These are phyloP conservation scores for Diadegma fenestrale DNA, from an alignment of 2,888 invertebrate species.

Conservation along the genomic window DNA sequence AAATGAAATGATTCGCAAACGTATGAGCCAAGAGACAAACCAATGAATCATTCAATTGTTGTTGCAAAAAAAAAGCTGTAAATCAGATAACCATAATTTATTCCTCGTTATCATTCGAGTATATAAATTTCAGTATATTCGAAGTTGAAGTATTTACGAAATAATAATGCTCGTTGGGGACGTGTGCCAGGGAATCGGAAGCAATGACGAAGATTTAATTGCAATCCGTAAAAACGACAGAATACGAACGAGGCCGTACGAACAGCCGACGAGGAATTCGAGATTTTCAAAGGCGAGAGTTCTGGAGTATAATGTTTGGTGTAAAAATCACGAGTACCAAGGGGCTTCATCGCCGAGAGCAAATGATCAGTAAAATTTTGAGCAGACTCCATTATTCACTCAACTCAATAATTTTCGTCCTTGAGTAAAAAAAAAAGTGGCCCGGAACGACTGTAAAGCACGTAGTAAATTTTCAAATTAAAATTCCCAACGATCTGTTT, in stretches of 20 bases:
- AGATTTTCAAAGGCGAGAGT: background rate
- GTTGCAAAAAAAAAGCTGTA: background rate
- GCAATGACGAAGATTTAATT: background rate
- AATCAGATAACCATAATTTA: background rate
- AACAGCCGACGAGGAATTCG: background rate
- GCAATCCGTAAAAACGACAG: background rate
- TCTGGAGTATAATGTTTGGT: background rate
- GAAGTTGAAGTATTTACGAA: background rate
- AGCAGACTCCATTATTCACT: background rate
- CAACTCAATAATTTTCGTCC: background rate
- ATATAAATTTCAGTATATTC: background rate
- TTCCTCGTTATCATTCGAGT: background rate
- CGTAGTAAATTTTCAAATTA: background rate
- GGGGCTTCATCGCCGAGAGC: background rate
- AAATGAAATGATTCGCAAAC: background rate
- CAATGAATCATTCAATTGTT: background rate
- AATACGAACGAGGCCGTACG: background rate
- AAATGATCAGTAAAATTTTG: background rate
- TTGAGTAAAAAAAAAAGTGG: background rate
- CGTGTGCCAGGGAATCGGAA: background rate
- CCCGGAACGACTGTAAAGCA: background rate
- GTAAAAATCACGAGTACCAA: background rate
- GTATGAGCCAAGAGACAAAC: background rate
- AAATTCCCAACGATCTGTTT: constrained; percentile 7
- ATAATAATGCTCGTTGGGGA: background rate